phyloP scores from a whole-genome alignment of 2,888 invertebrate genomes.

The Julus scanicus region DNA sequence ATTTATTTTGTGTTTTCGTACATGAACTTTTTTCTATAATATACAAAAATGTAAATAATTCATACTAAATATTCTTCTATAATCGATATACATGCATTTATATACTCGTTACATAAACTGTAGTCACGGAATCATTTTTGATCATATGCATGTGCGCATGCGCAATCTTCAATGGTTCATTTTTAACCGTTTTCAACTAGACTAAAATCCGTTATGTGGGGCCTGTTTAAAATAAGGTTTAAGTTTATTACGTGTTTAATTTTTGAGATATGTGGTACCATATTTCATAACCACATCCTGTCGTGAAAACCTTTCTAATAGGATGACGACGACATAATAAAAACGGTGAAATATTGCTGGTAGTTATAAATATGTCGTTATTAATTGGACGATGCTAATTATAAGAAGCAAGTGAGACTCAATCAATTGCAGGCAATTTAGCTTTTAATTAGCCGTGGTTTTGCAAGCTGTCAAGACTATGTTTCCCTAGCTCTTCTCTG shows the following conservation, averaged over 20 bases:
- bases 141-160: too few relatives aligned
- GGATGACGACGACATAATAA: too few relatives aligned
- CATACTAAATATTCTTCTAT: too few relatives aligned
- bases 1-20: too few relatives aligned
- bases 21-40: too few relatives aligned
- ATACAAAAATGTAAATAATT: too few relatives aligned
- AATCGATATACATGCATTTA: too few relatives aligned
- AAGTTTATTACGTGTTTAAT: too few relatives aligned
- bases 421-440: not conserved
- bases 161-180: not conserved
- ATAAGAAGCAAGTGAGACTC: not conserved
- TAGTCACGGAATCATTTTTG: too few relatives aligned
- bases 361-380: not conserved
- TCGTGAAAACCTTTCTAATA: not conserved
- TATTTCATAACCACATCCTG: not conserved
- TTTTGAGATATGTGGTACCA: not conserved
- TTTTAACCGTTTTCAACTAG: not conserved
- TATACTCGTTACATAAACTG: too few relatives aligned
- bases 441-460: not conserved
- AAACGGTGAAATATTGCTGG: not conserved
- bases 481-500: not conserved
- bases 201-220: too few relatives aligned
- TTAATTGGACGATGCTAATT: not conserved
- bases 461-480: not conserved
- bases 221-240: too few relatives aligned